Conservation (phyloP, 2,888 invertebrate genomes). For the Marronus borbonicus region DNA sequence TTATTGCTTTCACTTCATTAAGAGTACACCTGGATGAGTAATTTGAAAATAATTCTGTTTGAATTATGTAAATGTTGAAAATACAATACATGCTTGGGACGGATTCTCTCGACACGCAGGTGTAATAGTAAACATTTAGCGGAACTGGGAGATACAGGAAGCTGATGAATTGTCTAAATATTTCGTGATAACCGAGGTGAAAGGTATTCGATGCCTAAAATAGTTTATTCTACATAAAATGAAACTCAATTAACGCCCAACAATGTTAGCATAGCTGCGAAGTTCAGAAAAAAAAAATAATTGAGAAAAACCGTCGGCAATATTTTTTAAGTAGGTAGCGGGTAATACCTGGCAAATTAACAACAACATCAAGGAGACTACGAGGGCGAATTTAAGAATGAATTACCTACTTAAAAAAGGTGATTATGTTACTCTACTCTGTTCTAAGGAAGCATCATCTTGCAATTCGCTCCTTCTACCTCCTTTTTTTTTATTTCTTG, state of each 20-base stretch:
- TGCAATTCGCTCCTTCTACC: neutral
- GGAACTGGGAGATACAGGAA: too few species aligned
- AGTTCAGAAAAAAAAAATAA: slow-evolving; percentile 18
- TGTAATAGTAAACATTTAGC: too few species aligned
- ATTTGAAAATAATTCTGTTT: slow-evolving; percentile 4
- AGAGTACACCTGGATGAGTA: neutral
- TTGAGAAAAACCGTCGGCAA: slow-evolving; percentile 10
- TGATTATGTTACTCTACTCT: neutral
- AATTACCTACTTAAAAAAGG: slow-evolving; percentile 27
- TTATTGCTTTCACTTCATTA: slow-evolving; percentile 19
- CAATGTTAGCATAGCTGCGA: slow-evolving; percentile 7
- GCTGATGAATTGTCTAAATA: too few species aligned
- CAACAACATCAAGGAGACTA: slow-evolving; percentile 3
- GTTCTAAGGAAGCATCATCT: slow-evolving; percentile 2
- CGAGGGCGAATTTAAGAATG: slow-evolving; percentile 10
- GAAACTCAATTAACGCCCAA: slow-evolving; percentile 3
- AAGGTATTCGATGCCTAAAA: too few species aligned
- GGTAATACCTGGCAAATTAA: slow-evolving; percentile 2
- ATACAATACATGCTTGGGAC: too few species aligned
- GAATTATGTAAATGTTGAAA: neutral
- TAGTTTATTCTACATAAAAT: too few species aligned
- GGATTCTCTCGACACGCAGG: too few species aligned
- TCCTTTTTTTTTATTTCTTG: slow-evolving; percentile 18
- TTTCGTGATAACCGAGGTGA: too few species aligned
- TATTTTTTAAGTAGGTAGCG: neutral